Evolutionary conservation across 2,113 vertebrate species (phyloP).

Genomic region (Promerops cafer): DNA sequence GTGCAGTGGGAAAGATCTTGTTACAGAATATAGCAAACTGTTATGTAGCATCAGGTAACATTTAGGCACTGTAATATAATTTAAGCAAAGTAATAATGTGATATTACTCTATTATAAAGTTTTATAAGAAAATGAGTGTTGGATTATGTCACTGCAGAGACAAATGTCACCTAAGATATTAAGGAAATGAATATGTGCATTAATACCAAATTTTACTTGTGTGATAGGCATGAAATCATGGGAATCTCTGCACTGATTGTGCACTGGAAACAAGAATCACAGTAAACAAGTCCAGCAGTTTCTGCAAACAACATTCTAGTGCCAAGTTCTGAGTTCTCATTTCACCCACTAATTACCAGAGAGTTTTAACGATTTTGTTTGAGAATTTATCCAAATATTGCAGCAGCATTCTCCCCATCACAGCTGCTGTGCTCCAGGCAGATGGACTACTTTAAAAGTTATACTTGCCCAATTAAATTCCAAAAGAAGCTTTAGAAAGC

Average conservation of each 20-base stretch:
- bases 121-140: background rate
- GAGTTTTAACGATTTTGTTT: background rate
- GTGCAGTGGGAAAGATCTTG: background rate
- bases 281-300: background rate
- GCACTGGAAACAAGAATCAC: background rate
- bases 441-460: slow-evolving; percentile 19
- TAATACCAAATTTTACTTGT: background rate
- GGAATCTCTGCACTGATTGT: background rate
- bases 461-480: slow-evolving; percentile 31
- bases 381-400: slow-evolving; percentile 24
- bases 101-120: background rate
- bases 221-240: background rate
- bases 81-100: background rate
- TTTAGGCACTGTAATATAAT: background rate
- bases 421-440: slow-evolving; percentile 43
- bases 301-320: background rate
- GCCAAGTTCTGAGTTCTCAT: slow-evolving; percentile 3
- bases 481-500: background rate
- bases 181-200: background rate
- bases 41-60: background rate
- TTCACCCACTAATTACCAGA: background rate
- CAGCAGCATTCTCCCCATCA: background rate
- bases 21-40: background rate
- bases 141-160: background rate
- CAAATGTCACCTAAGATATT: background rate